A percentile compares a stretch with the other conserved stretches of the same genome.
phyloP scores from a whole-genome alignment of 2,797 vertebrate species.

The Oreortyx pictus region DNA sequence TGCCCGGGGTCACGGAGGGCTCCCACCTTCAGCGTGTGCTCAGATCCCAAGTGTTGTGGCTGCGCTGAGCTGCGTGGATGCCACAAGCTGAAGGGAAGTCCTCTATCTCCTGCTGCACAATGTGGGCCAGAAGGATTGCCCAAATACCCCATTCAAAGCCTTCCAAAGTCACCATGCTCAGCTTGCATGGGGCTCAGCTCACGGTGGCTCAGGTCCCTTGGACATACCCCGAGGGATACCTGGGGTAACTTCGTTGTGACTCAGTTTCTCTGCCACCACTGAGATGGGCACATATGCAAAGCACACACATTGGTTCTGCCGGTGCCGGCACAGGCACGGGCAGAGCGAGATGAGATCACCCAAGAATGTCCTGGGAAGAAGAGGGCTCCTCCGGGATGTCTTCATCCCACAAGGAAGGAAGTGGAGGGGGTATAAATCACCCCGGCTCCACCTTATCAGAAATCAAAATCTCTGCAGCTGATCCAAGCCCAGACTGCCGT shows the following conservation, averaged over 20 bases:
- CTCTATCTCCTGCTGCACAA: not conserved
- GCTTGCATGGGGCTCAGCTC: not conserved
- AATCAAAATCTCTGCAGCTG: not conserved
- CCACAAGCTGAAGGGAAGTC: not conserved
- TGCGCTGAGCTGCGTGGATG: not conserved
- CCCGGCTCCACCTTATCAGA: not conserved
- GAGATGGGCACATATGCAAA: not conserved
- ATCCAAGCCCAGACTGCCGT: constrained; percentile 51
- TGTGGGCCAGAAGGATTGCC: not conserved
- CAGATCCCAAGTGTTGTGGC: not conserved
- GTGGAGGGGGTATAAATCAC: constrained; percentile 52
- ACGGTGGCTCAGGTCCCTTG: not conserved
- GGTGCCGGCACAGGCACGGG: not conserved
- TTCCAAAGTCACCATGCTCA: not conserved
- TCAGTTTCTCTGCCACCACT: not conserved
- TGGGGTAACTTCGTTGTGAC: not conserved
- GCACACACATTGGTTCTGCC: not conserved
- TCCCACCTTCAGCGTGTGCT: not conserved
- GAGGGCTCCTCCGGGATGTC: not conserved
- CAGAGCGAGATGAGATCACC: constrained; percentile 25
- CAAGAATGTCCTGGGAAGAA: constrained; percentile 18
- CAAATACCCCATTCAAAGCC: not conserved
- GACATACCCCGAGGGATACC: not conserved
- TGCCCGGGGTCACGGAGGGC: not conserved
- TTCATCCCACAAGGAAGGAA: constrained; percentile 54